phyloP scores from a whole-genome alignment of 2,113 vertebrate species.

The Paradoxurus hermaphroditus region DNA sequence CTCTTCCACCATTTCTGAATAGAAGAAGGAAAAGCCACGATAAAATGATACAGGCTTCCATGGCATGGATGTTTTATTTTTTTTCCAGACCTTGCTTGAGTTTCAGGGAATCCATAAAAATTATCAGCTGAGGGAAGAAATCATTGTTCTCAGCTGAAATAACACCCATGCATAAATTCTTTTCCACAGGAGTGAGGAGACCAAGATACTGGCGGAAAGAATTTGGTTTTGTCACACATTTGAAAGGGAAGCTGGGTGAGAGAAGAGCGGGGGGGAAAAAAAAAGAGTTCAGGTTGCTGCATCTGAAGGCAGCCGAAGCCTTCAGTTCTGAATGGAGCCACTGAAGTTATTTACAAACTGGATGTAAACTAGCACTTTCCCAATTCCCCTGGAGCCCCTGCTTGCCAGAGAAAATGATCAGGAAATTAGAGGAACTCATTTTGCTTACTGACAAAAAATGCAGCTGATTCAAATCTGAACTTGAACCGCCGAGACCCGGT shows the following conservation, averaged over 20 bases:
- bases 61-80: background rate
- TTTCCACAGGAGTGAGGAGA: background rate
- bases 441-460: constrained; percentile 2
- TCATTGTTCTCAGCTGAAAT: background rate
- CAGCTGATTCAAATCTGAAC: background rate
- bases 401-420: background rate
- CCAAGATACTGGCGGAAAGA: background rate
- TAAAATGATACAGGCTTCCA: accelerated
- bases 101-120: background rate
- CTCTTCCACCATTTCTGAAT: background rate
- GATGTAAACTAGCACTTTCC: background rate
- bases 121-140: background rate
- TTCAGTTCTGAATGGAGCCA: background rate
- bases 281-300: background rate
- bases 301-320: background rate
- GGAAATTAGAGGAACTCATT: background rate
- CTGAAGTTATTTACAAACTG: background rate
- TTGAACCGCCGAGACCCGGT: background rate
- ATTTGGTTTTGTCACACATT: background rate
- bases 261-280: no score
- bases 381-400: background rate
- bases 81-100: background rate
- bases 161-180: background rate
- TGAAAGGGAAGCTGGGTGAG: background rate
- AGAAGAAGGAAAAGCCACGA: background rate